A percentile compares a stretch with the other conserved stretches of the same genome.
Conservation (phyloP, 2,888 invertebrate species). For the Xestia ashworthii region DNA sequence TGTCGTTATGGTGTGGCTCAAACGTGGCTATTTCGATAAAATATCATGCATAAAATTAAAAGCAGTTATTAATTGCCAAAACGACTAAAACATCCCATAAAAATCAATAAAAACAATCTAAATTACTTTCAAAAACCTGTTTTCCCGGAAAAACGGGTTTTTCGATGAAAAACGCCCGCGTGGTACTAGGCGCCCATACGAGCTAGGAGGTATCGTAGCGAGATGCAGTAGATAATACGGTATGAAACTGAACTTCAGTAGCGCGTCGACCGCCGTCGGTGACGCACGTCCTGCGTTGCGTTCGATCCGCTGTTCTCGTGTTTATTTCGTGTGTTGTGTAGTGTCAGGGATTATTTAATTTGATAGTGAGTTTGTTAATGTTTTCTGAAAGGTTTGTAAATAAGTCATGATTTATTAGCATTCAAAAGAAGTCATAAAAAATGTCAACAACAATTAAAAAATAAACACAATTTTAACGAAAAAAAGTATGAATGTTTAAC, state of each 20-base stretch:
- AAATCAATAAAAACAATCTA: conserved; percentile 18
- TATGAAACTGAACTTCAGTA: conserved; percentile 80
- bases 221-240: conserved; percentile 80
- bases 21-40: not conserved
- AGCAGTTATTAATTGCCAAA: not conserved
- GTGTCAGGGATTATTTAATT: conserved; percentile 58
- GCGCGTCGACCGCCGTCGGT: conserved; percentile 80
- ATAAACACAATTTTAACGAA: not conserved
- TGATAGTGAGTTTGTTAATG: conserved; percentile 65
- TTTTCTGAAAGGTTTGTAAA: conserved; percentile 69
- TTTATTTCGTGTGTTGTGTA: conserved; percentile 70
- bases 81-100: not conserved
- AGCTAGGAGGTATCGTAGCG: conserved; percentile 73
- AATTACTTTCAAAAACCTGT: conserved; percentile 25
- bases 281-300: conserved; percentile 74
- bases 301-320: conserved; percentile 59
- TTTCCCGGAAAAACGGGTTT: conserved; percentile 71
- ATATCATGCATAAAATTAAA: not conserved
- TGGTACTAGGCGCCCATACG: conserved; percentile 80
- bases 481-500: not conserved
- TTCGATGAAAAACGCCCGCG: conserved; percentile 67
- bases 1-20: not conserved
- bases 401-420: not conserved
- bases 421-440: not conserved
- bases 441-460: not conserved